Evolutionary conservation across 2,797 vertebrate genomes (phyloP).

Genomic region (Gymnopithys bicolor): DNA sequence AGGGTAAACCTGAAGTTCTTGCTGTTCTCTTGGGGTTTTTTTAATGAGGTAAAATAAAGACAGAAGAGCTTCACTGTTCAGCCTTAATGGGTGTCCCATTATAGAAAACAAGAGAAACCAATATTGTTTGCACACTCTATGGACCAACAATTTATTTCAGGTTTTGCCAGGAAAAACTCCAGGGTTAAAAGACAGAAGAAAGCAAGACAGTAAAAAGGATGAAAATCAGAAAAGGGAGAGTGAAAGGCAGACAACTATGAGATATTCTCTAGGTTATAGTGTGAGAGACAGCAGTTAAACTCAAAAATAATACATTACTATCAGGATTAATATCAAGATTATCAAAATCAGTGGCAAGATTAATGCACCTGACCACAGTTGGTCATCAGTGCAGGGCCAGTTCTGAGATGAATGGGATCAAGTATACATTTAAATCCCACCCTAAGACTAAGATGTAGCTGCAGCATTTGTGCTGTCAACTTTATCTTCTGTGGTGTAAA

Average conservation of each 20-base stretch:
- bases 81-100: background rate
- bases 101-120: background rate
- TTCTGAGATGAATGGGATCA: background rate
- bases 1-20: background rate
- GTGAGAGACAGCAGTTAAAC: background rate
- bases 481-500: background rate
- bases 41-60: background rate
- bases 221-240: background rate
- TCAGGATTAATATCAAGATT: background rate
- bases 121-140: background rate
- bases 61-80: background rate
- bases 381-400: background rate
- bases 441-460: background rate
- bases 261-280: background rate
- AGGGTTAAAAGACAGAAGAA: background rate
- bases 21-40: background rate
- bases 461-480: background rate
- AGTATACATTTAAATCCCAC: background rate
- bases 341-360: background rate
- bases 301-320: background rate
- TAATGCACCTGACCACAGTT: background rate
- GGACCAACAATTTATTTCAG: background rate
- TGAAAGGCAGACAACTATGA: background rate
- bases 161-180: rapidly evolving
- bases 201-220: background rate